These are phyloP conservation scores for Heterodera carotae DNA, from an alignment of 1,140 invertebrate species.

Conservation along the genomic window DNA sequence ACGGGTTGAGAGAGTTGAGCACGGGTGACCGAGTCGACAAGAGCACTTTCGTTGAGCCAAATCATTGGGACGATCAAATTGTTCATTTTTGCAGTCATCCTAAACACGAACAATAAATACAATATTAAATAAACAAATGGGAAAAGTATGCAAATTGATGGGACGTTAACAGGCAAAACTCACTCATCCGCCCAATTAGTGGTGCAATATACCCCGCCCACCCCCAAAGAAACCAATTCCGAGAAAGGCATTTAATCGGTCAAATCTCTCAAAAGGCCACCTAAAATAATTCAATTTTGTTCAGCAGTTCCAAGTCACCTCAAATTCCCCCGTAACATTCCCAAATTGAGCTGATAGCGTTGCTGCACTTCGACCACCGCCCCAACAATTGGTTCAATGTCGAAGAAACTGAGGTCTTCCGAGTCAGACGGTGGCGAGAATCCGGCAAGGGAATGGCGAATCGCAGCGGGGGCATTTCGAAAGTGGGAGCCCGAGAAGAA, in stretches of 20 bases:
- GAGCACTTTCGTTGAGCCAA: slow-evolving; percentile 53
- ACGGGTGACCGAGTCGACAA: slow-evolving; percentile 40
- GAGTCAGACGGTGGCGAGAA: slow-evolving; percentile 21
- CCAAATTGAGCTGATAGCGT: slow-evolving; percentile 61
- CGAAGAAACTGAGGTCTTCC: slow-evolving; percentile 55
- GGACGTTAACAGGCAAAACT: too few relatives aligned
- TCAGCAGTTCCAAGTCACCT: slow-evolving; percentile 37
- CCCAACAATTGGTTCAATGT: slow-evolving; percentile 59
- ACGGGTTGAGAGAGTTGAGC: slow-evolving; percentile 33
- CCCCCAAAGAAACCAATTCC: too few relatives aligned
- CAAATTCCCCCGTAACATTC: slow-evolving; percentile 55
- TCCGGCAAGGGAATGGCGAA: slow-evolving; percentile 46
- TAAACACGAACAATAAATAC: too few relatives aligned
- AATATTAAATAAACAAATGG: not conserved
- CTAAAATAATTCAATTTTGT: slow-evolving; percentile 22
- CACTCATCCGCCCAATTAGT: too few relatives aligned
- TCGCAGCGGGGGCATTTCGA: slow-evolving; percentile 45
- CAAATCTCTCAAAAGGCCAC: too few relatives aligned
- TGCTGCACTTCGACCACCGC: slow-evolving; percentile 53
- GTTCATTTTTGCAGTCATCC: slow-evolving; percentile 28
- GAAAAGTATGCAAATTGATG: slow-evolving; percentile 1
- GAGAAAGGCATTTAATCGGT: too few relatives aligned
- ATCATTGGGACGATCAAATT: slow-evolving; percentile 49
- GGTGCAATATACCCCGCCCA: too few relatives aligned
- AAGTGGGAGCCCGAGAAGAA: slow-evolving; percentile 61